Evolutionary conservation across 2,113 vertebrate genomes (phyloP).

Genomic region (Cryptomyrus ogoouensis): DNA sequence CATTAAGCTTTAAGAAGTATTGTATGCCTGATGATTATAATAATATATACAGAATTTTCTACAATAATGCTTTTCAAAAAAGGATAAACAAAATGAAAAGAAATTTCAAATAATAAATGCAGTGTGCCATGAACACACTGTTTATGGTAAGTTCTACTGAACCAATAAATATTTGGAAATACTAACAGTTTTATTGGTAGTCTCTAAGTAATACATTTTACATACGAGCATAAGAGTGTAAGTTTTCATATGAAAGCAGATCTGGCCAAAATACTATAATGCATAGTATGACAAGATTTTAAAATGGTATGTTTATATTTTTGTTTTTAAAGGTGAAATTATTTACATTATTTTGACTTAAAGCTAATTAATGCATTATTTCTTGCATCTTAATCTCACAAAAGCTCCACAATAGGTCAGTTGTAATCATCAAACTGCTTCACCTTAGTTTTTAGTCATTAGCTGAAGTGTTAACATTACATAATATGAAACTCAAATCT

Average conservation of each 20-base stretch:
- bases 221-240: constrained; percentile 37
- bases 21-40: constrained; percentile 18
- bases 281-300: not conserved
- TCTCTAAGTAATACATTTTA: constrained; percentile 22
- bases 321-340: constrained; percentile 27
- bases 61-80: constrained; percentile 43
- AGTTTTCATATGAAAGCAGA: constrained; percentile 11
- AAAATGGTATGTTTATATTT: not conserved
- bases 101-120: constrained; percentile 31
- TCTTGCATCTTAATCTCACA: constrained; percentile 25
- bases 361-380: constrained; percentile 26
- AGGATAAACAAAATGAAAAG: constrained; percentile 39
- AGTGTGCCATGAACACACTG: constrained; percentile 49
- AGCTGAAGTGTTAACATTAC: not conserved
- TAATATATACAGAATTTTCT: constrained; percentile 36
- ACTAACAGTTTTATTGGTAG: constrained; percentile 26
- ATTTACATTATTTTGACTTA: constrained; percentile 27
- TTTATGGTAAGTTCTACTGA: constrained; percentile 36
- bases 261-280: not conserved
- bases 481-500: constrained; percentile 1
- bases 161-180: constrained; percentile 28
- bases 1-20: constrained; percentile 32
- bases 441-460: not conserved
- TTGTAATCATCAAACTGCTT: constrained; percentile 12
- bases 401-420: constrained; percentile 42